Percentiles rank a stretch among this genome's conserved stretches.
Evolutionary conservation across 1,140 invertebrate genomes (phyloP).

Genomic region (Arctopsyche grandis): DNA sequence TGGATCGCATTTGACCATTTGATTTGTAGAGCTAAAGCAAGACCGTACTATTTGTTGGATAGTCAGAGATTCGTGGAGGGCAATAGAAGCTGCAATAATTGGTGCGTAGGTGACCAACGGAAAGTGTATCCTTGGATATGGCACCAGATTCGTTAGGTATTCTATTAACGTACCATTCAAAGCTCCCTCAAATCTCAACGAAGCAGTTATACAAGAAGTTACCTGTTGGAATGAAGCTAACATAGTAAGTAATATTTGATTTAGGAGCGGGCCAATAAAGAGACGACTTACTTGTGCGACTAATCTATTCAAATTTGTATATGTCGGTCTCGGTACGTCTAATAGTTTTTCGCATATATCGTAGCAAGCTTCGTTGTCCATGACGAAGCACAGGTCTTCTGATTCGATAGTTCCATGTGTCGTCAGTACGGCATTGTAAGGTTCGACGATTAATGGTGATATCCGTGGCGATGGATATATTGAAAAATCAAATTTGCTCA

Average conservation of each 20-base stretch:
- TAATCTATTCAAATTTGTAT: conserved; percentile 81
- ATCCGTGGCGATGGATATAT: conserved; percentile 86
- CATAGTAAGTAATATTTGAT: too few species aligned
- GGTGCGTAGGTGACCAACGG: conserved; percentile 82
- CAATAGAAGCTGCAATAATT: conserved; percentile 82
- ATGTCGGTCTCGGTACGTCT: conserved; percentile 85
- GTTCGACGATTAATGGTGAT: conserved; percentile 86
- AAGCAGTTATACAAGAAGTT: conserved; percentile 87
- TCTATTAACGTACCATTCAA: conserved; percentile 90
- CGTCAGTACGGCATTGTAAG: conserved; percentile 84
- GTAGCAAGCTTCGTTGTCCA: conserved; percentile 91
- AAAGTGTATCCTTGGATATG: conserved; percentile 85
- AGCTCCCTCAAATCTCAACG: conserved; percentile 86
- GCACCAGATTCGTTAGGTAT: conserved; percentile 89
- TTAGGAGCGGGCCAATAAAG: too few species aligned
- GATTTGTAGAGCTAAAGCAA: conserved; percentile 84
- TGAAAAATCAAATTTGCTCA: conserved; percentile 84
- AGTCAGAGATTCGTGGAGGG: conserved; percentile 81
- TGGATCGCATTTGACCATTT: conserved; percentile 89
- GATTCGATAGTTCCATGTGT: conserved; percentile 84
- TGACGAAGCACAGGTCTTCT: conserved; percentile 86
- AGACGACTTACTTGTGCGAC: conserved; percentile 75
- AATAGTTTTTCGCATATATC: conserved; percentile 89
- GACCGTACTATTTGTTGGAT: conserved; percentile 84
- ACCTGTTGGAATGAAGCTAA: conserved; percentile 72